Conservation (phyloP, 2,113 vertebrate species). For the Gasterosteus nipponicus region DNA sequence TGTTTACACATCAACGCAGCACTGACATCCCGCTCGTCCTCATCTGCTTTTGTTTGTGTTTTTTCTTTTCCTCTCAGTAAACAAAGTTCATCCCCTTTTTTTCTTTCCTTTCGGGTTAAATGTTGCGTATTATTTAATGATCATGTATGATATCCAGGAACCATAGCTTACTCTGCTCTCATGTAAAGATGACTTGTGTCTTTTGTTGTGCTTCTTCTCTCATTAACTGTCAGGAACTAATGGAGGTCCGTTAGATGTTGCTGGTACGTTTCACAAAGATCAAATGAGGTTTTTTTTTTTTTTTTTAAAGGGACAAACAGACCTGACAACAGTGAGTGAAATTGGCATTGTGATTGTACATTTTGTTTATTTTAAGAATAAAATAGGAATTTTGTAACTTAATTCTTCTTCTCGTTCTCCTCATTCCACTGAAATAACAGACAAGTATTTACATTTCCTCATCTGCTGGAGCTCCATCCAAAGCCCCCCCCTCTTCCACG, state of each 20-base stretch:
- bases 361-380: conserved; percentile 82
- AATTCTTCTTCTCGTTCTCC: conserved; percentile 15
- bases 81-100: conserved; percentile 22
- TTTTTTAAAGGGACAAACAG: conserved; percentile 62
- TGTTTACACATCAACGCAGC: conserved; percentile 73
- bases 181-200: conserved; percentile 72
- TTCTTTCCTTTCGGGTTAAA: conserved; percentile 39
- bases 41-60: conserved; percentile 59
- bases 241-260: conserved; percentile 50
- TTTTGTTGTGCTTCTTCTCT: conserved; percentile 68
- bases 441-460: not conserved
- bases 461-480: not conserved
- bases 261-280: conserved; percentile 72
- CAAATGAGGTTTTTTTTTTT: conserved; percentile 40
- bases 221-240: conserved; percentile 74
- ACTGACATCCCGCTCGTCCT: conserved; percentile 68
- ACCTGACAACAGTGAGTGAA: conserved; percentile 84
- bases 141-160: conserved; percentile 76
- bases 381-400: conserved; percentile 80
- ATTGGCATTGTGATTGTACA: conserved; percentile 83
- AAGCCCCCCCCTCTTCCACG: not conserved
- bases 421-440: conserved; percentile 15
- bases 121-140: conserved; percentile 75
- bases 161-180: conserved; percentile 60
- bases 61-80: conserved; percentile 4